Conservation (phyloP, 1,140 invertebrate genomes). For the Cryptotermes secundus region DNA sequence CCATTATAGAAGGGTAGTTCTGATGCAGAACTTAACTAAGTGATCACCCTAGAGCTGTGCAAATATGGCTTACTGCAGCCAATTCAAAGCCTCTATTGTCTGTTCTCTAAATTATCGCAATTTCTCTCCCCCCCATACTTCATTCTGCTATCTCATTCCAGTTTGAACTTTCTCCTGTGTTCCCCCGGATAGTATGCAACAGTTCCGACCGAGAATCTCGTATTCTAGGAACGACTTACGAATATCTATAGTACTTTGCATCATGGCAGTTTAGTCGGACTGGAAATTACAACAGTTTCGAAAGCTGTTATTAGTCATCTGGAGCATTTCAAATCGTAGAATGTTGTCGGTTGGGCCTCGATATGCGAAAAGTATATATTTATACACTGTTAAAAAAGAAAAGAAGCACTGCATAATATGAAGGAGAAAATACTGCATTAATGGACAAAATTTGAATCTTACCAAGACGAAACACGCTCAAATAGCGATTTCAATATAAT, state of each 20-base stretch:
- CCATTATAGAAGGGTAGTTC: neutral
- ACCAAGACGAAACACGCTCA: too few species aligned
- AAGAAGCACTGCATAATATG: too few species aligned
- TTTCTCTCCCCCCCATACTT: conserved; percentile 7
- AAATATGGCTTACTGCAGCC: neutral
- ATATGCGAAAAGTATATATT: too few species aligned
- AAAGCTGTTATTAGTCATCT: too few species aligned
- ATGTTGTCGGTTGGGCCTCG: too few species aligned
- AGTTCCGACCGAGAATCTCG: neutral
- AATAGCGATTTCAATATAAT: too few species aligned
- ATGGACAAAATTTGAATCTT: too few species aligned
- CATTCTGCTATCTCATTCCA: neutral
- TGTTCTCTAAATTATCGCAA: neutral
- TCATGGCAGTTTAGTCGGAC: neutral
- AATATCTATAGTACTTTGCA: neutral
- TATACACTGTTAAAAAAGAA: too few species aligned
- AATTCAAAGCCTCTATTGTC: neutral
- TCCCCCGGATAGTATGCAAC: neutral
- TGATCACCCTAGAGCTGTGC: neutral
- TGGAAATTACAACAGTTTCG: neutral
- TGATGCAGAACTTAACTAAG: neutral
- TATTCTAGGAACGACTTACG: neutral
- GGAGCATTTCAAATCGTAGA: too few species aligned
- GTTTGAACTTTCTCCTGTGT: neutral
- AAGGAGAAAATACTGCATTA: too few species aligned